Conservation (phyloP, 2,113 vertebrate genomes). For the Tautogolabrus adspersus region DNA sequence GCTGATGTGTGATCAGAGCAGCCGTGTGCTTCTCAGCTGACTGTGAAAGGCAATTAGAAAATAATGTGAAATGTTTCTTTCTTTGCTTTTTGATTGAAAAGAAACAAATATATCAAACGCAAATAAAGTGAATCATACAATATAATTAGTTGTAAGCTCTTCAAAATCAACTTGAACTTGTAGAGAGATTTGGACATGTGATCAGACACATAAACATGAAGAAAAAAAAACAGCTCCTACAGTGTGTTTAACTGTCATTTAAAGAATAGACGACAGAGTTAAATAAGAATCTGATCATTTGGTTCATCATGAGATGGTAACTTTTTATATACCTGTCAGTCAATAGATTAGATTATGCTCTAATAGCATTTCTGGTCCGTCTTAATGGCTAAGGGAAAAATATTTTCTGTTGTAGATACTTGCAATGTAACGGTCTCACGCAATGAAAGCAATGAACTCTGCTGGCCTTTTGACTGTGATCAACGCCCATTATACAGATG, state of each 20-base stretch:
- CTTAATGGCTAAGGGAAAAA: neutral
- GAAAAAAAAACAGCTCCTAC: too few species aligned
- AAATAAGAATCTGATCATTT: neutral
- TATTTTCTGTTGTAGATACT: neutral
- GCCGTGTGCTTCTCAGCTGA: slow-evolving; percentile 37
- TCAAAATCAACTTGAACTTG: too few species aligned
- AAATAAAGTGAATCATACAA: too few species aligned
- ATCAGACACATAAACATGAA: too few species aligned
- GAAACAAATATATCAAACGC: too few species aligned
- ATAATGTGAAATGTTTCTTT: neutral
- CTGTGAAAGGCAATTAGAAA: slow-evolving; percentile 17
- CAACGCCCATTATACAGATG: slow-evolving; percentile 26
- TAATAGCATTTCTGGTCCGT: neutral
- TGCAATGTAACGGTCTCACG: too few species aligned
- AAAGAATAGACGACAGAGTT: neutral
- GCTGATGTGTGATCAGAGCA: slow-evolving; percentile 13
- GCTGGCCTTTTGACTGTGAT: neutral
- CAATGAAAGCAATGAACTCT: neutral
- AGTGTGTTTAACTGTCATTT: too few species aligned
- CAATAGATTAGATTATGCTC: neutral
- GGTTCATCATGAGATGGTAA: neutral
- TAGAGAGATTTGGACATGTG: too few species aligned
- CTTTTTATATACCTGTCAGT: neutral
- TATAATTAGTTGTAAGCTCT: too few species aligned
- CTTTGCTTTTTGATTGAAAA: neutral